Percentiles rank a stretch among this genome's conserved stretches.
These are phyloP conservation scores for Reticulitermes lucifugus DNA, from an alignment of 2,888 invertebrate genomes.

Conservation along the genomic window DNA sequence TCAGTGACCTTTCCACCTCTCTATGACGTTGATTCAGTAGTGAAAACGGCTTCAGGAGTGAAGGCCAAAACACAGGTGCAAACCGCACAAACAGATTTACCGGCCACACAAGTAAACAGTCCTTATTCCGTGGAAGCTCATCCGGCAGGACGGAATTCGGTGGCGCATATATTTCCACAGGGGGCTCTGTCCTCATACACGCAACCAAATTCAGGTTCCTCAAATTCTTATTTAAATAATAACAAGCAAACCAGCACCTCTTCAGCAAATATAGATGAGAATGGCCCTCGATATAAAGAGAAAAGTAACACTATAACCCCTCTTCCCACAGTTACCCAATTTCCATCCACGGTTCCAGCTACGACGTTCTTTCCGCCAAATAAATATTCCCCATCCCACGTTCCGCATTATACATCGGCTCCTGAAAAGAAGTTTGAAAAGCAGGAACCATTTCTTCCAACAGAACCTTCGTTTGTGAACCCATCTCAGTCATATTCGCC, in stretches of 20 bases:
- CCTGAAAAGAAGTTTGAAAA: not conserved
- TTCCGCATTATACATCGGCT: not conserved
- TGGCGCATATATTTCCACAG: not conserved
- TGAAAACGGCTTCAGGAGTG: not conserved
- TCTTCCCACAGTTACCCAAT: not conserved
- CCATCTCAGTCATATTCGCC: not conserved
- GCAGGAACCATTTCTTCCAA: conserved; percentile 13
- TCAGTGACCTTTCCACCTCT: conserved; percentile 22
- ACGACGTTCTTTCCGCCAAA: not conserved
- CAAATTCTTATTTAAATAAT: not conserved
- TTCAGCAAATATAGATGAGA: not conserved
- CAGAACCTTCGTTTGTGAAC: not conserved
- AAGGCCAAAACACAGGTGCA: not conserved
- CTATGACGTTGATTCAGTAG: not conserved
- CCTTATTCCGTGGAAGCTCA: conserved; percentile 37
- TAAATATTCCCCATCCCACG: conserved; percentile 6
- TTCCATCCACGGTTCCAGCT: not conserved
- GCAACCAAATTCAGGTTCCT: not conserved
- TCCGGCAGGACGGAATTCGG: not conserved
- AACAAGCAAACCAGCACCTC: not conserved
- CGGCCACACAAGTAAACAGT: conserved; percentile 3
- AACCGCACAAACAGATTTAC: not conserved
- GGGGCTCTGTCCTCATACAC: not conserved
- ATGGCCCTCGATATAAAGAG: not conserved
- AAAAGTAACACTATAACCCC: not conserved